A percentile compares a stretch with the other conserved stretches of the same genome.
Conservation (phyloP, 2,888 invertebrate species). For the Autographa gamma region DNA sequence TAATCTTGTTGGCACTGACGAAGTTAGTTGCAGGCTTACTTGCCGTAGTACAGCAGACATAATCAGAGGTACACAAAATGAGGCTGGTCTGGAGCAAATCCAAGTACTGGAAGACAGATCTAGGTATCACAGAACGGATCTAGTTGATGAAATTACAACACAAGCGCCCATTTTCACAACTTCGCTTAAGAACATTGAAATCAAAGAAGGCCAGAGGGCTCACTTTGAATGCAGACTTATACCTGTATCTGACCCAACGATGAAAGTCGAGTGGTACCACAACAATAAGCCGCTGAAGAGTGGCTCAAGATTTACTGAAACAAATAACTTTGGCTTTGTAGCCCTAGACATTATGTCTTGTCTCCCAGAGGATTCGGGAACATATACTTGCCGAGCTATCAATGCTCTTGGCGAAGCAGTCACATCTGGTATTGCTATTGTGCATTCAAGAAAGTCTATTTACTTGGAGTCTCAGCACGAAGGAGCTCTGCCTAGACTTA, state of each 20-base stretch:
- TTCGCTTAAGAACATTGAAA: constrained; percentile 96
- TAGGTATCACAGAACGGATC: constrained; percentile 92
- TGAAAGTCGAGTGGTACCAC: constrained; percentile 98
- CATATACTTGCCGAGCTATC: constrained; percentile 97
- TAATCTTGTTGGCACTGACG: constrained; percentile 96
- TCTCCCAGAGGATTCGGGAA: constrained; percentile 98
- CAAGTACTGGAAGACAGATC: constrained; percentile 96
- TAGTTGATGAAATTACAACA: constrained; percentile 94
- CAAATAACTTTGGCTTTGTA: constrained; percentile 99
- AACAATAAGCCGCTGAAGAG: constrained; percentile 96
- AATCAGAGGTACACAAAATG: constrained; percentile 95
- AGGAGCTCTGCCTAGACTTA: constrained; percentile 93
- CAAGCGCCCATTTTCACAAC: constrained; percentile 98
- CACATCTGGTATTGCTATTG: constrained; percentile 95
- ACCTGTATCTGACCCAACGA: constrained; percentile 97
- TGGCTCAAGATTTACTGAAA: constrained; percentile 98
- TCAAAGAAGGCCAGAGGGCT: constrained; percentile 97
- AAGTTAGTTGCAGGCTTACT: constrained; percentile 92
- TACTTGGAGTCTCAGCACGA: constrained; percentile 96
- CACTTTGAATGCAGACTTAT: constrained; percentile 98
- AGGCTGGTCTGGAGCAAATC: constrained; percentile 96
- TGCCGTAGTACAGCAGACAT: constrained; percentile 95
- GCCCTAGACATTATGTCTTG: constrained; percentile 98
- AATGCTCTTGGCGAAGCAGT: constrained; percentile 98
- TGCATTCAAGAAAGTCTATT: constrained; percentile 95